Evolutionary conservation across 2,113 vertebrate species (phyloP).

Genomic region (Ochotona princeps): DNA sequence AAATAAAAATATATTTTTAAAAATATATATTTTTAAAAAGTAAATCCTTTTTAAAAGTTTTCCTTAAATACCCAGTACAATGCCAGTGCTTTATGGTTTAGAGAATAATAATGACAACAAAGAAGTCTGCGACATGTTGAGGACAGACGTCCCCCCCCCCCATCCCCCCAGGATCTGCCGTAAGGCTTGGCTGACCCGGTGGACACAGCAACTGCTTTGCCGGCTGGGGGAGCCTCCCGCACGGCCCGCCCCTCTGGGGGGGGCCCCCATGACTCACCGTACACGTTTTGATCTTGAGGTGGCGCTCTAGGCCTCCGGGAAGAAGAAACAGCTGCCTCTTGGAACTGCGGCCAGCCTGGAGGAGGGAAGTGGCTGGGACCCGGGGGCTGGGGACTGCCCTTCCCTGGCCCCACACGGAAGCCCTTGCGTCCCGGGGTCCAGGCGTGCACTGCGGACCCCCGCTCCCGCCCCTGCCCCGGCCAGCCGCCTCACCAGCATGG

Average conservation of each 20-base stretch:
- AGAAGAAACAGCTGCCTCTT: conserved; percentile 97
- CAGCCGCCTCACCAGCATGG: conserved; percentile 92
- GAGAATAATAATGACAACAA: not conserved
- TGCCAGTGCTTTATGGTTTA: not conserved
- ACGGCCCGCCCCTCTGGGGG: too few species aligned
- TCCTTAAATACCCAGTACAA: not conserved
- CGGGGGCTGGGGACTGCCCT: not conserved
- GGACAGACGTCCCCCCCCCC: not conserved
- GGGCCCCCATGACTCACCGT: too few species aligned
- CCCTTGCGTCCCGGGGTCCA: not conserved
- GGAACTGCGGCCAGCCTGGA: conserved; percentile 95
- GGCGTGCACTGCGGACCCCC: too few species aligned
- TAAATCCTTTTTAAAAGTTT: too few species aligned
- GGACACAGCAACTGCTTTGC: not conserved
- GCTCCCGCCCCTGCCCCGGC: too few species aligned
- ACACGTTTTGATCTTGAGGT: conserved; percentile 97
- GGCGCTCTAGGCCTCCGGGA: conserved; percentile 94
- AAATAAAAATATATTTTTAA: too few species aligned
- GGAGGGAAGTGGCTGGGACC: not conserved
- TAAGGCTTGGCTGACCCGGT: not conserved
- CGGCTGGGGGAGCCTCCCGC: too few species aligned
- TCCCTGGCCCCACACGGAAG: not conserved
- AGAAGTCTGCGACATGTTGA: not conserved
- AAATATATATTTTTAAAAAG: too few species aligned
- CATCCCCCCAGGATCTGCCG: not conserved